Base-by-base conservation (phyloP, 2,113 vertebrate genomes). In the Scomber scombrus region DNA sequence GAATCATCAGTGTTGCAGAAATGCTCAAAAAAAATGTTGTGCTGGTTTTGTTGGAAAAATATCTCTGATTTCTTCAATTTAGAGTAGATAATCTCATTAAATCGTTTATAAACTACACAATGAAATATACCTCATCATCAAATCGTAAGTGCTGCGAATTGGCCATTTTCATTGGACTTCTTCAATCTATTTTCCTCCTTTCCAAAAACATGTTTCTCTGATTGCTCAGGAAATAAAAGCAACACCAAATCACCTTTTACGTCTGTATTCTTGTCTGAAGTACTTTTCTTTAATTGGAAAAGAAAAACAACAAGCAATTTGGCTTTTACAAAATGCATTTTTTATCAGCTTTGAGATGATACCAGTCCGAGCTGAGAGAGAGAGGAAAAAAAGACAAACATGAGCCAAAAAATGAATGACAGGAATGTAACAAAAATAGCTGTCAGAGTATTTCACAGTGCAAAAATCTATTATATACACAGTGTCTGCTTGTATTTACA, bases 391-490 rank as follows among this genome's bases (percentile, higher is more conserved):
- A 60, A 88, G 68, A 85, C 73, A 43, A 89, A 87, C 80, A 90
- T 68, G 76, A 85, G 74, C 70, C 45, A 43, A 74, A 40, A 26
- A 80, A 74, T 9, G 58, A 73, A 80, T 14, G 21, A 75, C 61
- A 75, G n/a, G 46, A 69, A 79, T 7, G 6, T 67, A 85, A 87
- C 50, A 88, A 88, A 89, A 84, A 87, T 83, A 90, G 80, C 61
- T 57, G 77, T 86, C 68, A 50, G 61, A 75, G 67, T 70, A 84
- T 85, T 89, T 90, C 87, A 90, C 91, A 92, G 86, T 86, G 82
- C 77, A 82, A 77, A 81, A 86, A 77, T 81, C 67, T 72, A 75
- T 71, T 51, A 40, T 84, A 65, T 40, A 82, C 71, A 90, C 56
- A 74, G 85, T 71, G 76, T 83, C 58, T 52, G 76, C 72, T 87